Conservation (phyloP, 1,140 invertebrate species). For the Maconellicoccus hirsutus region DNA sequence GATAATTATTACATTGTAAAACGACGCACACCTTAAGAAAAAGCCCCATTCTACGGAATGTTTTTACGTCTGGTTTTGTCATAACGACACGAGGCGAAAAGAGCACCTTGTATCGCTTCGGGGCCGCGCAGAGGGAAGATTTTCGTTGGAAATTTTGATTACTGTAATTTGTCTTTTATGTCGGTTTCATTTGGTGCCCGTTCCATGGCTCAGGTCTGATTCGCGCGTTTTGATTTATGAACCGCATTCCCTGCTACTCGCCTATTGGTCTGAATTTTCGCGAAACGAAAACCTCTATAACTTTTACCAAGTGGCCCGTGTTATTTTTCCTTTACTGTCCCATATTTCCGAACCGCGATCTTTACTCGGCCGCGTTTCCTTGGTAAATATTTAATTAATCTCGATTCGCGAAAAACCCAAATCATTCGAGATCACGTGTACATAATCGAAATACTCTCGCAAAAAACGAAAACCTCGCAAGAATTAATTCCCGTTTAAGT, state of each 20-base stretch:
- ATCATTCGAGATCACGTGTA: no score
- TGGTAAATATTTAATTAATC: background rate
- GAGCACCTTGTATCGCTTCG: background rate
- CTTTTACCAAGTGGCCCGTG: background rate
- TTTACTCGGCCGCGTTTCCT: background rate
- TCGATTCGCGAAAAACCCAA: no score
- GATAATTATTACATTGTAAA: background rate
- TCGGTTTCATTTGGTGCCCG: background rate
- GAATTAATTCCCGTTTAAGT: background rate
- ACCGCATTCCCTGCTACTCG: background rate
- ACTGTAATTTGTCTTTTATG: constrained; percentile 9
- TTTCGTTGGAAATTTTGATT: constrained; percentile 1
- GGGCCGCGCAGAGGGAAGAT: background rate
- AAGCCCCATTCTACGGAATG: background rate
- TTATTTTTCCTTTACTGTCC: background rate
- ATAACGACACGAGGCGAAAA: background rate
- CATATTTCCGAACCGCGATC: no score
- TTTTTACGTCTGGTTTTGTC: constrained; percentile 8
- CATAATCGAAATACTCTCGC: no score
- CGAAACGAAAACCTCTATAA: background rate
- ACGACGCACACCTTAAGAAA: constrained; percentile 2
- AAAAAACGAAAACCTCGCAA: background rate
- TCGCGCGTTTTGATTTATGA: constrained; percentile 2
- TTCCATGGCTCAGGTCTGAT: background rate
- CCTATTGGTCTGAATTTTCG: background rate